Evolutionary conservation across 1,140 invertebrate species (phyloP).

Genomic region (Hyposmocoma kahamanoa): DNA sequence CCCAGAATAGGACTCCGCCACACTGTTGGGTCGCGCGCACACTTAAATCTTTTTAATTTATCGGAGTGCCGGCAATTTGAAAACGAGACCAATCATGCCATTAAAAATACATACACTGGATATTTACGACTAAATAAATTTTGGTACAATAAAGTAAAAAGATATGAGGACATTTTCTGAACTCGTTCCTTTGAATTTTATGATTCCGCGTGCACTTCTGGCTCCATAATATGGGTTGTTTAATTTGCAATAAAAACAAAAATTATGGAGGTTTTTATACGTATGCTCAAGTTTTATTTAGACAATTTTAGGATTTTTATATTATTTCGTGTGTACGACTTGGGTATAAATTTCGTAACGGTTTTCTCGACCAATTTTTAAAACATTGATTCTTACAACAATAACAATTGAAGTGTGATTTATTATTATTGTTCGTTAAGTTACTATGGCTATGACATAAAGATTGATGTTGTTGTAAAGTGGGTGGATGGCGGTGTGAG

Average conservation of each 20-base stretch:
- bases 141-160: constrained; percentile 37
- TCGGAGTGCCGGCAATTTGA: constrained; percentile 32
- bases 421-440: no score
- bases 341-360: no score
- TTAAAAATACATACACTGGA: constrained; percentile 47
- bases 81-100: constrained; percentile 43
- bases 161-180: constrained; percentile 46
- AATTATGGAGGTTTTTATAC: constrained; percentile 23
- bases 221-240: constrained; percentile 35
- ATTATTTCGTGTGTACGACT: no score
- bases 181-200: constrained; percentile 43
- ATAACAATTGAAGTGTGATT: no score
- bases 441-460: no score
- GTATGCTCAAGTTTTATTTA: no score
- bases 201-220: constrained; percentile 37
- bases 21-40: no score
- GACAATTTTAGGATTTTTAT: no score
- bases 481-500: neutral
- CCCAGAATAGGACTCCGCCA: neutral
- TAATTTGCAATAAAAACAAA: constrained; percentile 49
- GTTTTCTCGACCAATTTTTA: no score
- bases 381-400: no score
- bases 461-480: no score
- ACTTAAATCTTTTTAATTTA: constrained; percentile 25
- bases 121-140: constrained; percentile 60